Evolutionary conservation across 2,888 invertebrate species (phyloP).

Genomic region (Ochlodes sylvanus): DNA sequence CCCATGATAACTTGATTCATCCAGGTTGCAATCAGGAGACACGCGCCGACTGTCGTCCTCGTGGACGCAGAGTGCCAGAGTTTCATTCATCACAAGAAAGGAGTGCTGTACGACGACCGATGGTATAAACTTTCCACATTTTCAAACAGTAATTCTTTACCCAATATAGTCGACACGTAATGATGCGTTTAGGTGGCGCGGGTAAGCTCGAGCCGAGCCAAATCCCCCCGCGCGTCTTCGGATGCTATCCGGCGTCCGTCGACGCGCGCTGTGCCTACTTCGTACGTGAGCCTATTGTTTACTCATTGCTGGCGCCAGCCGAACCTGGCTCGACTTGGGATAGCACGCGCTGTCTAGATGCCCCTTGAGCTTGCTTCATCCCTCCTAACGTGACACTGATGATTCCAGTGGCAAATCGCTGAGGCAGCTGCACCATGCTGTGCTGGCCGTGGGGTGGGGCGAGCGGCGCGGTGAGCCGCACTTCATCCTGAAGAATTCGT

Average conservation of each 20-base stretch:
- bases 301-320: too few relatives aligned
- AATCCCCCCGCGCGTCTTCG: too few relatives aligned
- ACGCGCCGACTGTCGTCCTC: constrained; percentile 71
- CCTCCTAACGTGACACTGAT: neutral
- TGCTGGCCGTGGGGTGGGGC: constrained; percentile 74
- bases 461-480: constrained; percentile 56
- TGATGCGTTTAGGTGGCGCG: too few relatives aligned
- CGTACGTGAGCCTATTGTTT: too few relatives aligned
- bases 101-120: constrained; percentile 66
- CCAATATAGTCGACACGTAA: too few relatives aligned
- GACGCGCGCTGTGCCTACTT: too few relatives aligned
- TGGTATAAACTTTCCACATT: constrained; percentile 53
- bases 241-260: too few relatives aligned
- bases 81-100: constrained; percentile 59
- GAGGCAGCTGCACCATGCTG: constrained; percentile 61
- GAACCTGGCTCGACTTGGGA: too few relatives aligned
- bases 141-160: too few relatives aligned
- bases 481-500: constrained; percentile 75
- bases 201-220: too few relatives aligned
- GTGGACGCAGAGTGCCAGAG: constrained; percentile 59
- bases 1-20: neutral
- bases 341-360: too few relatives aligned
- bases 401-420: constrained; percentile 53
- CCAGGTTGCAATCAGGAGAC: constrained; percentile 65
- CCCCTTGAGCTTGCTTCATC: too few relatives aligned